Percentiles rank a stretch among this genome's conserved stretches.
phyloP scores from a whole-genome alignment of 1,140 invertebrate genomes.

The roundworm (Caenorhabditis elegans) region WBcel235 BX284603.4:9956501-9957000 shows the following conservation, averaged over 20 bases:
- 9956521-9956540: no score
- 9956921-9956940: conserved; percentile 2
- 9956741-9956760: no score
- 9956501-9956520: neutral
- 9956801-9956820: neutral
- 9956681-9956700: neutral
- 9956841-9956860: neutral
- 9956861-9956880: neutral
- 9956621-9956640: neutral
- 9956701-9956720: no score
- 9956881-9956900: neutral
- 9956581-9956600: neutral
- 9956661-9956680: neutral
- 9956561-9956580: no score
- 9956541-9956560: no score
- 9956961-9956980: neutral
- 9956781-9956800: no score
- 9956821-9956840: neutral
- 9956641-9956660: neutral
- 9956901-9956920: conserved; percentile 10
- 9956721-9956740: no score
- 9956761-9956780: no score
- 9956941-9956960: conserved; percentile 1
- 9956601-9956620: neutral
- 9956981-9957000: neutral